These are phyloP conservation scores for Cyclopterus lumpus DNA, from an alignment of 2,797 vertebrate genomes.

Conservation along the genomic window DNA sequence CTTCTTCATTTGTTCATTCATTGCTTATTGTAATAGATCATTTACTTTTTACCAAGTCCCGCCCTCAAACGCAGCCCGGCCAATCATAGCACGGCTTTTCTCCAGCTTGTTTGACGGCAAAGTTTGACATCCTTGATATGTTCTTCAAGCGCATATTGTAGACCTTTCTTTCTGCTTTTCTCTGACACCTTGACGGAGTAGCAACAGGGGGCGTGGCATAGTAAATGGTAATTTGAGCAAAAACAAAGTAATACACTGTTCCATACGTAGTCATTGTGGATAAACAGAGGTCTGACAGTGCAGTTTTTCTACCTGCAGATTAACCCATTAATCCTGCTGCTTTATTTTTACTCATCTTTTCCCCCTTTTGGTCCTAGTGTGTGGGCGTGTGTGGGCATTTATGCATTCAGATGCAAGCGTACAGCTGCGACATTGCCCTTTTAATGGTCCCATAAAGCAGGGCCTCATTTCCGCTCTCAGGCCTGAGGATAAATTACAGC, in stretches of 20 bases:
- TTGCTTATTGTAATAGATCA: constrained; percentile 11
- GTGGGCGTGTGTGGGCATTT: background rate
- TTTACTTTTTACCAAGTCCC: background rate
- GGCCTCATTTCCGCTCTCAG: constrained; percentile 72
- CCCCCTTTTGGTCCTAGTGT: background rate
- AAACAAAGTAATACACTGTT: constrained; percentile 13
- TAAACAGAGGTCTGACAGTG: constrained; percentile 11
- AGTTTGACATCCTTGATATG: background rate
- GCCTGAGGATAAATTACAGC: constrained; percentile 75
- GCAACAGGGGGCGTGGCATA: background rate
- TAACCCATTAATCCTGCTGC: background rate
- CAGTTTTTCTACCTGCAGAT: constrained; percentile 5
- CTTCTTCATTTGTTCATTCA: constrained; percentile 1
- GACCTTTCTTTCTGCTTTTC: background rate
- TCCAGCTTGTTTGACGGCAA: no score
- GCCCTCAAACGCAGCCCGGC: no score
- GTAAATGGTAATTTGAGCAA: background rate
- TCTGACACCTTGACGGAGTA: background rate
- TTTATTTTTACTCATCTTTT: constrained; percentile 9
- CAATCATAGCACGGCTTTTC: background rate
- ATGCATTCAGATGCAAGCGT: constrained; percentile 23
- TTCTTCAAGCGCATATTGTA: background rate
- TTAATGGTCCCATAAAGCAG: constrained; percentile 78
- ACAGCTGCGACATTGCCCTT: constrained; percentile 61
- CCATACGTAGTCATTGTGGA: background rate